A percentile compares a stretch with the other conserved stretches of the same genome.
Conservation (phyloP, 2,888 invertebrate species). For the Scrobipalpa atriplicella region DNA sequence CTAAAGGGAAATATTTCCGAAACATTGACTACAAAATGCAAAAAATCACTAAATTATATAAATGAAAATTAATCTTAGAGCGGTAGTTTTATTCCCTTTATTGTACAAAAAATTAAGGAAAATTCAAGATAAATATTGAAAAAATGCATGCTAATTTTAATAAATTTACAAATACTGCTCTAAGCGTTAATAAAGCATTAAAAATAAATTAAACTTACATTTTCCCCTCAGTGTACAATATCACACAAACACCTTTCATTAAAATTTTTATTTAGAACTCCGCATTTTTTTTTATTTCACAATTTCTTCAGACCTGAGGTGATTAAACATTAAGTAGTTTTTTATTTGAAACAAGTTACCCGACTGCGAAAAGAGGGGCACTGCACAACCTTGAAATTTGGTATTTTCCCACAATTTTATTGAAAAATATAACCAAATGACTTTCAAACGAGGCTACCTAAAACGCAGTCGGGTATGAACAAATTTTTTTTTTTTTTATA, state of each 20-base stretch:
- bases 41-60: constrained; percentile 35
- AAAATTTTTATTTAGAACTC: neutral
- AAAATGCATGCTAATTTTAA: constrained; percentile 63
- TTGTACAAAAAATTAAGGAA: constrained; percentile 63
- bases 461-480: too few species aligned
- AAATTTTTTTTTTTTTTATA: too few species aligned
- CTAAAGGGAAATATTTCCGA: constrained; percentile 75
- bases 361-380: neutral
- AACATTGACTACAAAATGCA: constrained; percentile 31
- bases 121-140: constrained; percentile 40
- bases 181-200: constrained; percentile 70
- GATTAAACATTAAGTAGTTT: neutral
- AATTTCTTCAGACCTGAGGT: neutral
- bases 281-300: neutral
- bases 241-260: constrained; percentile 30
- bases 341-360: too few species aligned
- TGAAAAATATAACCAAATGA: too few species aligned
- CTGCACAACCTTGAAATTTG: too few species aligned
- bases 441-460: too few species aligned
- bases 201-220: constrained; percentile 69
- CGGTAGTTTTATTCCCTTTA: constrained; percentile 78
- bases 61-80: constrained; percentile 62
- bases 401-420: neutral
- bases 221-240: constrained; percentile 82
- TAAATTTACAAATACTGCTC: constrained; percentile 65